Conservation (phyloP, 2,888 invertebrate genomes). For the Netelia melanura region DNA sequence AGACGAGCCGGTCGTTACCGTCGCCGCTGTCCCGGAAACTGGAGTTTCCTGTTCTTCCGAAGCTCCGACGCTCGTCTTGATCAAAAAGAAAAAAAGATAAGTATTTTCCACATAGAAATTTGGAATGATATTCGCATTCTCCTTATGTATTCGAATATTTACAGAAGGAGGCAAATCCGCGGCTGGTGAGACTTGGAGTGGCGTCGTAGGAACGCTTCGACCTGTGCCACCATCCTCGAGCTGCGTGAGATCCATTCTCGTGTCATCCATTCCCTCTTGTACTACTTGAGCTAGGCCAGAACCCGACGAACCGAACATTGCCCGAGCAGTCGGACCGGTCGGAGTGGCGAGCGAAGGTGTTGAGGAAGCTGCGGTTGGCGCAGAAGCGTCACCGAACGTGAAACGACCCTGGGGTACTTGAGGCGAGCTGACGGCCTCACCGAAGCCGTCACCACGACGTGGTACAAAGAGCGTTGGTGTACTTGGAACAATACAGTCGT, state of each 20-base stretch:
- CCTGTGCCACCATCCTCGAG: slow-evolving; percentile 88
- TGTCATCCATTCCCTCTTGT: slow-evolving; percentile 90
- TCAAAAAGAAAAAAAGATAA: slow-evolving; percentile 24
- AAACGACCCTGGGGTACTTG: slow-evolving; percentile 89
- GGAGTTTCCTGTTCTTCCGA: slow-evolving; percentile 80
- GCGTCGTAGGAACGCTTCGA: slow-evolving; percentile 89
- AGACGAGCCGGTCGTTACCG: slow-evolving; percentile 74
- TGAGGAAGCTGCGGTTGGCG: slow-evolving; percentile 79
- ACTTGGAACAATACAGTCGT: slow-evolving; percentile 94
- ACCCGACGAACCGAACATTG: slow-evolving; percentile 77
- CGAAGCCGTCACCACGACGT: slow-evolving; percentile 93
- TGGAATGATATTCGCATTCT: background rate
- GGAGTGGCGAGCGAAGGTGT: slow-evolving; percentile 76
- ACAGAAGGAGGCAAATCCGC: slow-evolving; percentile 81
- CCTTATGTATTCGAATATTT: slow-evolving; percentile 46
- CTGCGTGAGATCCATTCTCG: slow-evolving; percentile 90
- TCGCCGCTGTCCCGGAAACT: slow-evolving; percentile 76
- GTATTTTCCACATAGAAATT: slow-evolving; percentile 11
- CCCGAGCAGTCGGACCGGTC: slow-evolving; percentile 73
- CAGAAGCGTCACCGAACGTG: slow-evolving; percentile 87
- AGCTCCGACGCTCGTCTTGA: slow-evolving; percentile 78
- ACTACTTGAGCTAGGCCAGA: slow-evolving; percentile 85
- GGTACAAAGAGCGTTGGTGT: slow-evolving; percentile 95
- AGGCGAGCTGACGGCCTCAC: slow-evolving; percentile 96
- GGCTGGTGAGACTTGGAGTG: slow-evolving; percentile 88